Base-by-base conservation (phyloP, 2,888 invertebrate species). In the Aphodius granarius region DNA sequence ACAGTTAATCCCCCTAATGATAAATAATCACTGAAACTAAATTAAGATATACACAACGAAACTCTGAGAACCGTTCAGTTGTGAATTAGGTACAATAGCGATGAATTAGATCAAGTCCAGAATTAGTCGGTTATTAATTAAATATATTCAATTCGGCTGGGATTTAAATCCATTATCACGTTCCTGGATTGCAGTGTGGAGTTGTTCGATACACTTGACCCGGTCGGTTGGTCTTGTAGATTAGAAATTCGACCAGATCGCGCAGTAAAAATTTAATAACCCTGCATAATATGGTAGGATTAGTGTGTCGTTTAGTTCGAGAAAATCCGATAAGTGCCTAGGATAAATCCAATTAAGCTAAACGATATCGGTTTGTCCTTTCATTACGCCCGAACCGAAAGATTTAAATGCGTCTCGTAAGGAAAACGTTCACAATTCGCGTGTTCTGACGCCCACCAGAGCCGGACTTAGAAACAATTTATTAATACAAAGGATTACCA, bases 321-420 rank as follows among this genome's bases (percentile, higher is more conserved):
- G 21, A 66, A 66, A 66, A 17, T 66, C 21, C 66, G n/a, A 43
- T 43, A 43, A 43, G 43, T 43, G 17, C 66, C 17, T 19, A 66
- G 19, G 5, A 3, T 18, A 66, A 66, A 66, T 66, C 66, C 66
- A 66, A 66, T 66, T 66, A 66, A 66, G 21, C 66, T 66, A 66
- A 66, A 66, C 66, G 66, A 66, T 21, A 21, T 66, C 66, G 18
- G 21, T 21, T 21, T 66, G 66, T 66, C 66, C 66, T 21, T n/a
- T 4, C 66, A 66, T n/a, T 66, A 66, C 43, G 43, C 13, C 43
- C 43, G 43, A 43, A 13, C 43, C 43, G 43, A 43, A 43, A 43
- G 43, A 1, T 43, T 43, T 43, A 43, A 43, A 13, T 43, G 43
- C 43, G 43, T 0, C 3, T 43, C 43, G 43, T 43, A 9, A 6